Base-by-base conservation (phyloP, 1,140 invertebrate species). In the Conus betulinus region DNA sequence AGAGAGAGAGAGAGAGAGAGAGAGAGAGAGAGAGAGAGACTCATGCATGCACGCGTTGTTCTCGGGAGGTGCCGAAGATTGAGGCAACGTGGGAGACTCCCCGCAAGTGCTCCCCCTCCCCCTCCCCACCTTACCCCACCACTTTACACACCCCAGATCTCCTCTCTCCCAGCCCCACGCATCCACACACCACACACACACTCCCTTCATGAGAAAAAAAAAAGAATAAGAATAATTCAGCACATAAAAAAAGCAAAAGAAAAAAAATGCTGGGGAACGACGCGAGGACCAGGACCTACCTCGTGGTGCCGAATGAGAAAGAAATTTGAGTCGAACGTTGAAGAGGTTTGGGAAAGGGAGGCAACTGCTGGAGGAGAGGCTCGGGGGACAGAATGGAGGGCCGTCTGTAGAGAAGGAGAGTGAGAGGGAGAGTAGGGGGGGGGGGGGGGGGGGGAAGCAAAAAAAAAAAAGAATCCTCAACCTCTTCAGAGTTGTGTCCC, bases 261-360 rank as follows among this genome's bases (percentile, higher is more conserved):
- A 39, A 39, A 39, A 39, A 71, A 60, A 60, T 15, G 67, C 7
- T 20, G 13, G 67, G 67, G 67, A 20, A 7, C 20, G 67, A 25
- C 7, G 67, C 20, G 67, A 20, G 76, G 27, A 8, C 13, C 20
- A 15, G 25, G 76, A 81, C 79, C 79, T 81, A 81, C 51, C 25
- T 51, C 8, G 76, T 78, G 25, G 79, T 81, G 79, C 15, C 39
- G 8, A 81, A 25, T 52, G 85, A 79, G 52, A 79, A 87, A 53
- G 85, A 87, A 87, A 87, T 87, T 87, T n/a, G 85, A 87, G 85
- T 57, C 85, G 85, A 87, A 76, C 27, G 85, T 53, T 78, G 85
- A 79, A 87, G 85, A 87, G 85, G 85, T 87, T 87, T 87, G n/a
- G 15, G 63, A 27, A 27, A n/a, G 71, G 52, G 84, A 20, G 20